Evolutionary conservation across 1,140 invertebrate genomes (phyloP).

Genomic region (Drosophila subpulchrella): DNA sequence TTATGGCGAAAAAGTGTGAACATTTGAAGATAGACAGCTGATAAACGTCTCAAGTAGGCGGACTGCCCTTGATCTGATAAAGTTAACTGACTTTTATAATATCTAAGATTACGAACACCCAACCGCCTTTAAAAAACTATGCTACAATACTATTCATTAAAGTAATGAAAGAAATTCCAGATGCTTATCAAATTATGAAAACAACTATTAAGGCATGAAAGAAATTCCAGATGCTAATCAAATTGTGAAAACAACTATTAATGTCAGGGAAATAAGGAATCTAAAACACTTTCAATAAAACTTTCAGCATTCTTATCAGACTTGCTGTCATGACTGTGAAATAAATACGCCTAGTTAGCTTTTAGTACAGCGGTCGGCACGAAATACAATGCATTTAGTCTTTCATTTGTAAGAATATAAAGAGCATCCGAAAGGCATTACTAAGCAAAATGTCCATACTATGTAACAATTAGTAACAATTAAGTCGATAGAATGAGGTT

Average conservation of each 20-base stretch:
- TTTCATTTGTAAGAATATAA: no score
- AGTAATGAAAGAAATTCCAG: background rate
- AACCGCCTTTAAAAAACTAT: background rate
- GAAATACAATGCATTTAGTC: background rate
- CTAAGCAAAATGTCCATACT: conserved; percentile 3
- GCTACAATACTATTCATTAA: background rate
- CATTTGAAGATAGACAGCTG: conserved; percentile 29
- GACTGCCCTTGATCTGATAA: conserved; percentile 28
- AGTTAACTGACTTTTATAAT: background rate
- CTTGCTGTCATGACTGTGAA: background rate
- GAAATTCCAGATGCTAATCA: no score
- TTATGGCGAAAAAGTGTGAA: conserved; percentile 17
- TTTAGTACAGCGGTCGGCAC: background rate
- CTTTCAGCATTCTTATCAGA: background rate
- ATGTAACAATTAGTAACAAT: background rate
- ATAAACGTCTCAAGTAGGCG: conserved; percentile 19
- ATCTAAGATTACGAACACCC: background rate
- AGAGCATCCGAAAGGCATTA: background rate
- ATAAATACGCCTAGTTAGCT: conserved; percentile 7
- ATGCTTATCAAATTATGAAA: conserved; percentile 5
- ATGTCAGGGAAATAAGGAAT: background rate
- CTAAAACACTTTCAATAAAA: background rate
- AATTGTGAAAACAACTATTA: no score
- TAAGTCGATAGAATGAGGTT: conserved; percentile 3
- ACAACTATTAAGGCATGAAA: background rate